A percentile compares a stretch with the other conserved stretches of the same genome.
Evolutionary conservation across 1,140 invertebrate genomes (phyloP).

Genomic region (Nephila pilipes): DNA sequence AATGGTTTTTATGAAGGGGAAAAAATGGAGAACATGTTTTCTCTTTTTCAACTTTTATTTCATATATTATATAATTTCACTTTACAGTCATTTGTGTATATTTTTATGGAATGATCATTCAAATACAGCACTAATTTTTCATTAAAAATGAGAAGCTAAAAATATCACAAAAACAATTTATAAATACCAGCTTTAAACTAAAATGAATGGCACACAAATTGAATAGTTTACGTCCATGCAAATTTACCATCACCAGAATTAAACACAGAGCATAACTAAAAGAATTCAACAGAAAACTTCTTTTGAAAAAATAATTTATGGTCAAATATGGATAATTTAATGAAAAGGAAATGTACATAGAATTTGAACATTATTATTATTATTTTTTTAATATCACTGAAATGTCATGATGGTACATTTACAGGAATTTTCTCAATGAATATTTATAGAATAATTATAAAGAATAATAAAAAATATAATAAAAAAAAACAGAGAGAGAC

Average conservation of each 20-base stretch:
- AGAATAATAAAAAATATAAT: background rate
- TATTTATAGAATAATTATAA: background rate
- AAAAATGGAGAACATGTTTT: background rate
- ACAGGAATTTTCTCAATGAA: background rate
- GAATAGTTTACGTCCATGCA: background rate
- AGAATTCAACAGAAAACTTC: background rate
- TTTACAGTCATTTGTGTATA: constrained; percentile 28
- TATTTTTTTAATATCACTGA: too few relatives aligned
- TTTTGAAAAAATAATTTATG: too few relatives aligned
- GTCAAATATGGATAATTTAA: too few relatives aligned
- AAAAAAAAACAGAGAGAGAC: background rate
- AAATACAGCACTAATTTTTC: background rate
- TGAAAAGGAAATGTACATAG: too few relatives aligned
- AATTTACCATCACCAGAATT: constrained; percentile 9
- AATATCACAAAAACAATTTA: constrained; percentile 13
- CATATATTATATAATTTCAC: constrained; percentile 23
- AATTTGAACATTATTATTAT: too few relatives aligned
- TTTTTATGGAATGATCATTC: constrained; percentile 26
- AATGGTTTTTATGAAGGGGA: background rate
- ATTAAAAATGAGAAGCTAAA: background rate
- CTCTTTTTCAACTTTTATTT: constrained; percentile 25
- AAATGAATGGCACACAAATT: constrained; percentile 34
- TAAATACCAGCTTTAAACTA: constrained; percentile 1
- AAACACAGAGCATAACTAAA: background rate
- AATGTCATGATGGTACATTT: too few relatives aligned